A percentile compares a stretch with the other conserved stretches of the same genome.
Conservation (phyloP, 2,797 vertebrate species). For the Allobates femoralis region DNA sequence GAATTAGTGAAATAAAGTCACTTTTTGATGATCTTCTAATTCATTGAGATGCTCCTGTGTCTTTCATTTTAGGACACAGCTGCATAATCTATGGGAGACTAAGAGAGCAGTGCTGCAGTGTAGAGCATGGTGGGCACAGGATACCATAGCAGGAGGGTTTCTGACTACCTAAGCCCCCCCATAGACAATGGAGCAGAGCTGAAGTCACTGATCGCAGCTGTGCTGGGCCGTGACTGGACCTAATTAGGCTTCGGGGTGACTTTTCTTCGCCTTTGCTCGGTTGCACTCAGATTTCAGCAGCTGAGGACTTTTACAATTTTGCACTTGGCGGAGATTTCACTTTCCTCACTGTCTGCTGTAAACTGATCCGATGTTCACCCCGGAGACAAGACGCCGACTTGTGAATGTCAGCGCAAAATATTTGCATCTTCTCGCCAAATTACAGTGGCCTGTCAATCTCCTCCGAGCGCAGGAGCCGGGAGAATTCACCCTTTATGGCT, state of each 20-base stretch:
- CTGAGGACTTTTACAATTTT: background rate
- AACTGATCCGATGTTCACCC: background rate
- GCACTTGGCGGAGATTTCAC: background rate
- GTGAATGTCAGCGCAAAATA: background rate
- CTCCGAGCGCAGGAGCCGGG: background rate
- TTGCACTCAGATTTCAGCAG: background rate
- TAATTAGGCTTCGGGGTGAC: background rate
- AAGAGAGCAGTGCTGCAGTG: no score
- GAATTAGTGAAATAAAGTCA: no score
- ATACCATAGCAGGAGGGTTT: background rate
- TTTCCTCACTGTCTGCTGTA: background rate
- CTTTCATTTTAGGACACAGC: no score
- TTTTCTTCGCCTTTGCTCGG: background rate
- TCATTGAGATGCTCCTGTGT: no score
- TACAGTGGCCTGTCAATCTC: background rate
- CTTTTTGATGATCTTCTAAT: no score
- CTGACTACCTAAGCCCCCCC: background rate
- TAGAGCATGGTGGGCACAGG: no score
- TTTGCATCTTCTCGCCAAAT: background rate
- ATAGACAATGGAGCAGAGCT: background rate
- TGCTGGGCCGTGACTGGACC: no score
- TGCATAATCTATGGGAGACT: no score
- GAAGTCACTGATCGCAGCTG: background rate
- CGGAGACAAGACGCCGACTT: background rate
- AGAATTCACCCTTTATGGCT: background rate